Evolutionary conservation across 2,113 vertebrate species (phyloP).

Genomic region (Paracanthobrama guichenoti): DNA sequence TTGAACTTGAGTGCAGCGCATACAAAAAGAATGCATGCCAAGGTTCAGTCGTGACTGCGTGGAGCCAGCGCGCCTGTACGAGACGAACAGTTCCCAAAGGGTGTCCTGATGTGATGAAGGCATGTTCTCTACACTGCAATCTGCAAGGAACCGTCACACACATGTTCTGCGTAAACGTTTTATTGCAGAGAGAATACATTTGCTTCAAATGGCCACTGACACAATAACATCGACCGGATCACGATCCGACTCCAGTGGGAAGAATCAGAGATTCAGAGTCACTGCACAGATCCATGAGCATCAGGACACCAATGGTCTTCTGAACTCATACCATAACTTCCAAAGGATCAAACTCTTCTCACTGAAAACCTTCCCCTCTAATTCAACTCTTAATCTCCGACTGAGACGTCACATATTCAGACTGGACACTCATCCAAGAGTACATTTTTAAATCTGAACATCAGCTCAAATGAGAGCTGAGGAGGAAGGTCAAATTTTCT

Average conservation of each 20-base stretch:
- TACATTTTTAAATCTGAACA: background rate
- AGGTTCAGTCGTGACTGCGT: background rate
- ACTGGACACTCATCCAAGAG: no score
- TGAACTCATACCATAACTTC: background rate
- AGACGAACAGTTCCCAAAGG: background rate
- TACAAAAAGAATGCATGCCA: background rate
- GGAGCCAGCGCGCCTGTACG: background rate
- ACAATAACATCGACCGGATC: background rate
- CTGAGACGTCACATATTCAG: background rate
- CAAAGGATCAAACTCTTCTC: background rate
- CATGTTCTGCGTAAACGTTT: background rate
- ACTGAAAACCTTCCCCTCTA: background rate
- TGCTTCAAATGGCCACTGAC: background rate
- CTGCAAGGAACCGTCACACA: background rate
- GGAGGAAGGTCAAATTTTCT: no score
- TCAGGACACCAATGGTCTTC: background rate
- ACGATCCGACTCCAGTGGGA: background rate
- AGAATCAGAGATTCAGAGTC: background rate
- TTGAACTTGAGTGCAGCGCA: background rate
- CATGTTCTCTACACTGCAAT: background rate
- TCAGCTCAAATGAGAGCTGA: background rate
- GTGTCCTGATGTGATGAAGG: conserved; percentile 9
- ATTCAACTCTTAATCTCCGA: background rate
- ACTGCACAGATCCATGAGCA: background rate
- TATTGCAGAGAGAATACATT: background rate